These are phyloP conservation scores for Pachypanchax playfairii DNA, from an alignment of 2,113 vertebrate genomes.

Conservation along the genomic window DNA sequence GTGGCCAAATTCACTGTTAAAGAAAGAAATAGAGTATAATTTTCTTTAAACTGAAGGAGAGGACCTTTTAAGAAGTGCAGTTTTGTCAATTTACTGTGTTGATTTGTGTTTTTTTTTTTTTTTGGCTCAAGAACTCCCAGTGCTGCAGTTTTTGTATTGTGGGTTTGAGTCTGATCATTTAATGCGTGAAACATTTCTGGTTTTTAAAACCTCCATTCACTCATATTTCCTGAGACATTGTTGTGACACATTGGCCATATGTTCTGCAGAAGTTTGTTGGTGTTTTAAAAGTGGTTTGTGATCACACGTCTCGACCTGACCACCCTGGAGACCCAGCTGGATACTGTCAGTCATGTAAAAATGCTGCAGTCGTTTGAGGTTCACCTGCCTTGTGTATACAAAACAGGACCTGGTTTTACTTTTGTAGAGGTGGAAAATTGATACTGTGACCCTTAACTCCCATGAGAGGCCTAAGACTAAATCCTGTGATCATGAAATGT, in stretches of 20 bases:
- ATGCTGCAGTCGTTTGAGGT: conserved; percentile 21
- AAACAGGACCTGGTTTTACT: conserved; percentile 48
- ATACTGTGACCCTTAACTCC: conserved; percentile 22
- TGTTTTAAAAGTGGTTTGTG: conserved; percentile 33
- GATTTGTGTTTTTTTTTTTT: too few relatives aligned
- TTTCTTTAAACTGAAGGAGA: background rate
- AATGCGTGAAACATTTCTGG: background rate
- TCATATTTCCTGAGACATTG: conserved; percentile 7
- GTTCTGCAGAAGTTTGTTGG: conserved; percentile 27
- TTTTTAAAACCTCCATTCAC: conserved; percentile 31
- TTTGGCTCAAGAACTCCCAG: too few relatives aligned
- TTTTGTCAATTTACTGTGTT: background rate
- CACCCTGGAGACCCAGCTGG: conserved; percentile 64
- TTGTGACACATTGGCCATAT: conserved; percentile 26
- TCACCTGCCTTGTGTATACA: conserved; percentile 46
- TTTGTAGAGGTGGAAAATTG: conserved; percentile 24
- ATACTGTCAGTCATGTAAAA: conserved; percentile 52
- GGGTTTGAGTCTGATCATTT: too few relatives aligned
- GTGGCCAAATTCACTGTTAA: conserved; percentile 1
- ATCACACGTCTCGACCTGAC: conserved; percentile 55
- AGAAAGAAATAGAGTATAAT: background rate
- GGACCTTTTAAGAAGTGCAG: background rate
- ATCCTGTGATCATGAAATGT: conserved; percentile 29
- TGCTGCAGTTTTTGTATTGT: background rate
- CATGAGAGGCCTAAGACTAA: conserved; percentile 31